Base-by-base conservation (phyloP, 2,113 vertebrate species). In the Myiopsitta monachus region DNA sequence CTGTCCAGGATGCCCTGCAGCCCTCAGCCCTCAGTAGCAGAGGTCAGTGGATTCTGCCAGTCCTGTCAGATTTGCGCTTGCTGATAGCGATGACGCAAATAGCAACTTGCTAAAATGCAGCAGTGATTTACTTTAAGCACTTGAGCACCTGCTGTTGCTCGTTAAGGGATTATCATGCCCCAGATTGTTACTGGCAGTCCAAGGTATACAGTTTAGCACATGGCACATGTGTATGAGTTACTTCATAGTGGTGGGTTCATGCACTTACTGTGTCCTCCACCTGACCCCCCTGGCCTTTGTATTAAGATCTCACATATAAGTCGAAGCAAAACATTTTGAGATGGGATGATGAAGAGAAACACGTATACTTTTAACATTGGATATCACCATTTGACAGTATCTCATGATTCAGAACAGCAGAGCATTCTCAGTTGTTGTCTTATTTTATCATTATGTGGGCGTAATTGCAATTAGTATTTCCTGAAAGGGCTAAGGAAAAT, bases 121-220 rank as follows among this genome's bases (percentile, higher is more conserved):
- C 90, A 85, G 93, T 91, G 94, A 94, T 97, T 97, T 96, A 81
- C 96, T 96, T 95, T 97, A 98, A 98, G 97, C 88, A 97, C 96
- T 96, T 97, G 16, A 95, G 96, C 96, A 98, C 97, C 97, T 98
- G 98, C 97, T 97, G 97, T 97, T 97, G 80, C 96, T 98, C 95
- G 95, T 98, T 97, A 98, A 33, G 41, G 96, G 96, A 92, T 97
- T 97, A 97, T 81, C 85, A 61, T 83, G 95, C 87, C 85, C 76
- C 94, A 76, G 95, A 95, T 88, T 97, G 96, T 96, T 96, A 87
- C 95, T 67, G 94, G 93, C 92, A 93, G 93, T 28, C 88, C 7
- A 3, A 51, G 81, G 81, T 96, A 96, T 92, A 94, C 91, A 51
- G 59, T 70, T 80, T 83, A 87, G 92, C 88, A 41, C 66, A 52